Base-by-base conservation (phyloP, 1,140 invertebrate genomes). In the Orchesella cincta region DNA sequence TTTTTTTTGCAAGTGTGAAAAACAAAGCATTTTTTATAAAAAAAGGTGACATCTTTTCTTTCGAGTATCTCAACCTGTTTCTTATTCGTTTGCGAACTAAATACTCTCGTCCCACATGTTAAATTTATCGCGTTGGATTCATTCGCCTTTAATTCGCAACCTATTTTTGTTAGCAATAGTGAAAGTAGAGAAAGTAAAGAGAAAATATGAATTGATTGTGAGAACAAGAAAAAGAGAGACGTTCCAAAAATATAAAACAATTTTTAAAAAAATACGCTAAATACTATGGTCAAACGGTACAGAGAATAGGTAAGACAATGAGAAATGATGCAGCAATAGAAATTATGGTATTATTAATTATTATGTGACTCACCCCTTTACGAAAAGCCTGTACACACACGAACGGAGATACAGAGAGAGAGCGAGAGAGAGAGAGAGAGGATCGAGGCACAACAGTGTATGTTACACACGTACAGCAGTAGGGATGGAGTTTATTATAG, bases 261-360 rank as follows among this genome's bases (percentile, higher is more conserved):
- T 26, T n/a, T 12, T 12, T 26, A 64, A 29, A 29, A 26, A 12
- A 64, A 14, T 64, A 26, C 57, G 23, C 23, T 81, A 83, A 80
- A 82, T 81, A 84, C 82, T 79, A 81, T 76, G 81, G 74, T 70
- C 77, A 81, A 73, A 83, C 82, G 70, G 81, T 78, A 80, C 74
- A 81, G 72, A 83, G 76, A 84, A 78, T 81, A 82, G 79, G 83
- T 74, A 79, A 84, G 57, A n/a, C 5, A 26, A 64, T 26, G 57
- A 64, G 57, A 64, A 64, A 64, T 12, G 57, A 64, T 64, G 57
- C 28, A 64, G 57, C 23, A 64, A 23, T 5, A 29, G 5, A 64
- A 29, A 64, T 64, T 8, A 34, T 31, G 31, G 5, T 71, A 29
- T 71, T 34, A 67, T 39, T 76, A 52, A 72, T 71, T 73, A 33